These are phyloP conservation scores for Tyria jacobaeae DNA, from an alignment of 2,888 invertebrate genomes.

Conservation along the genomic window DNA sequence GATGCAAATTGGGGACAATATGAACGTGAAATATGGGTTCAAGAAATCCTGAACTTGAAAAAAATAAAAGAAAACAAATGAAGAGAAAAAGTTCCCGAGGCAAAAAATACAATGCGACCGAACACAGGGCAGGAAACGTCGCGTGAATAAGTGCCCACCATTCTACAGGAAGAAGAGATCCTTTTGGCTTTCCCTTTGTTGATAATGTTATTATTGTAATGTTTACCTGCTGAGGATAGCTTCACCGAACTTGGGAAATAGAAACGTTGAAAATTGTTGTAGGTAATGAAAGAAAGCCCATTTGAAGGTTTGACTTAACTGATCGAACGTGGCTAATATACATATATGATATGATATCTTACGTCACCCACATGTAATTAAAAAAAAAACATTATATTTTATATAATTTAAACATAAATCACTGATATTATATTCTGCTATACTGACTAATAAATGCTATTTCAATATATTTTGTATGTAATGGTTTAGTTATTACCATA, in stretches of 20 bases:
- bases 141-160: conserved; percentile 79
- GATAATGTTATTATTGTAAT: conserved; percentile 47
- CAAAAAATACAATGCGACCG: conserved; percentile 70
- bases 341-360: too few species aligned
- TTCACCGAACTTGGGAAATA: conserved; percentile 14
- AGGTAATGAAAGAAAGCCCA: too few species aligned
- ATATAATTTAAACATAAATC: too few species aligned
- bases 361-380: too few species aligned
- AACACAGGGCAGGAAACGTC: conserved; percentile 79
- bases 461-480: too few species aligned
- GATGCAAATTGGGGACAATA: conserved; percentile 80
- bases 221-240: conserved; percentile 40
- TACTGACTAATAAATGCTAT: too few species aligned
- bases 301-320: too few species aligned
- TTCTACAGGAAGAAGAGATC: conserved; percentile 57
- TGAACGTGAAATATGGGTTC: conserved; percentile 85
- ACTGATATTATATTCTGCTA: too few species aligned
- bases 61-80: conserved; percentile 78
- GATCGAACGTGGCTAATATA: too few species aligned
- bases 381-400: too few species aligned
- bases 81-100: conserved; percentile 78
- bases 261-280: background rate
- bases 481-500: too few species aligned
- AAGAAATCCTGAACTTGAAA: conserved; percentile 82
- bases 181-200: conserved; percentile 51